These are phyloP conservation scores for Pseudomyrmex flavicornis DNA, from an alignment of 1,140 invertebrate genomes.

Conservation along the genomic window DNA sequence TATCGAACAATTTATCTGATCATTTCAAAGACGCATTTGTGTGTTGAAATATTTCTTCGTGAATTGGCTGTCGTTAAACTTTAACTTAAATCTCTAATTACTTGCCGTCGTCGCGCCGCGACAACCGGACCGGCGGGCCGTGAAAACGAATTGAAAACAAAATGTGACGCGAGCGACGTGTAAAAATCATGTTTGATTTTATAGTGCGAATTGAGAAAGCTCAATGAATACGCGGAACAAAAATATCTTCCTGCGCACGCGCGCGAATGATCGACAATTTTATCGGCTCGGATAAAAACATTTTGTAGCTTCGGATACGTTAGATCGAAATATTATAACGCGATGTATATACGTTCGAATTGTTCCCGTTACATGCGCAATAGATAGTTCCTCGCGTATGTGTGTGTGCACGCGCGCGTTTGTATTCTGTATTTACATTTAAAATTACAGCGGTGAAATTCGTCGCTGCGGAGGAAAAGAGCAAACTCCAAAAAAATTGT, in stretches of 20 bases:
- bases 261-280: constrained; percentile 41
- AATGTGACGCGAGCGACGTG: constrained; percentile 28
- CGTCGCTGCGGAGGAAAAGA: constrained; percentile 38
- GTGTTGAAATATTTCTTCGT: constrained; percentile 24
- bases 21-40: constrained; percentile 26
- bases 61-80: constrained; percentile 34
- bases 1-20: constrained; percentile 63
- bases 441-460: constrained; percentile 56
- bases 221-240: constrained; percentile 52
- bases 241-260: constrained; percentile 16
- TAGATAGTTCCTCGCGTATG: constrained; percentile 25
- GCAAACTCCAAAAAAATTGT: constrained; percentile 14
- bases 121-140: not conserved
- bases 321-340: constrained; percentile 50
- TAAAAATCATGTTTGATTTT: constrained; percentile 50
- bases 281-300: constrained; percentile 45
- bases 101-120: not conserved
- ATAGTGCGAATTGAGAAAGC: constrained; percentile 47
- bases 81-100: constrained; percentile 51
- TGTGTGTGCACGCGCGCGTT: not conserved
- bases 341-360: constrained; percentile 46
- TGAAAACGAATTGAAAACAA: constrained; percentile 2
- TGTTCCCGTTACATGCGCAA: constrained; percentile 42
- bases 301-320: constrained; percentile 51
- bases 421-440: constrained; percentile 55